These are phyloP conservation scores for Chlamydotis undulata DNA, from an alignment of 2,113 vertebrate genomes.

Conservation along the genomic window DNA sequence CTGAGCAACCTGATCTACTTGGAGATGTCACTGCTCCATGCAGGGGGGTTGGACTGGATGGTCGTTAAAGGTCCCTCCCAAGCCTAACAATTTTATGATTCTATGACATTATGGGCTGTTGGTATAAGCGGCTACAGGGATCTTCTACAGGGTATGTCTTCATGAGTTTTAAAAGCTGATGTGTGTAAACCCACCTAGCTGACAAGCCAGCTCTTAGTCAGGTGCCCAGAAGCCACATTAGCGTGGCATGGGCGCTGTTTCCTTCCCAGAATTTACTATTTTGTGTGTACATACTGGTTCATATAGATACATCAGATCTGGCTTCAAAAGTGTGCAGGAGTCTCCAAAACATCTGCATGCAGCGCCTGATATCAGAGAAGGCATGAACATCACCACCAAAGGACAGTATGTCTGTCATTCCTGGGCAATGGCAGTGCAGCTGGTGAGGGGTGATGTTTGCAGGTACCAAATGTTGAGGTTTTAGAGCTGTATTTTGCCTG, in stretches of 20 bases:
- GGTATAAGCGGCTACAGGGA: not conserved
- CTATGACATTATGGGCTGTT: not conserved
- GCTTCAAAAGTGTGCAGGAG: not conserved
- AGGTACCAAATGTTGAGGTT: not conserved
- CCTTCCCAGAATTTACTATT: not conserved
- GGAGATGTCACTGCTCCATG: too few relatives aligned
- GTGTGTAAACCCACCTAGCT: not conserved
- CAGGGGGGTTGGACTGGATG: too few relatives aligned
- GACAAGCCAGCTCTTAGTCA: not conserved
- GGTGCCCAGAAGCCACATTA: not conserved
- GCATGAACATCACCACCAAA: not conserved
- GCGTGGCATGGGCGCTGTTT: not conserved
- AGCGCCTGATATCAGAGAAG: not conserved
- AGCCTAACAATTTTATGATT: too few relatives aligned
- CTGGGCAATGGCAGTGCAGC: not conserved
- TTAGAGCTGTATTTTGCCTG: not conserved
- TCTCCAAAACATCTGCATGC: not conserved
- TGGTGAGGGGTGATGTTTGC: not conserved
- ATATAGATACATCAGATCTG: not conserved
- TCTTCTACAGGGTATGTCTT: not conserved
- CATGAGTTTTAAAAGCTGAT: not conserved
- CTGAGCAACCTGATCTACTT: too few relatives aligned
- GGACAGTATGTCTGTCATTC: not conserved
- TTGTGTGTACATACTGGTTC: not conserved
- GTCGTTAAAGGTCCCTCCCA: too few relatives aligned